Conservation (phyloP, 2,888 invertebrate species). For the Opisthograptis luteolata region DNA sequence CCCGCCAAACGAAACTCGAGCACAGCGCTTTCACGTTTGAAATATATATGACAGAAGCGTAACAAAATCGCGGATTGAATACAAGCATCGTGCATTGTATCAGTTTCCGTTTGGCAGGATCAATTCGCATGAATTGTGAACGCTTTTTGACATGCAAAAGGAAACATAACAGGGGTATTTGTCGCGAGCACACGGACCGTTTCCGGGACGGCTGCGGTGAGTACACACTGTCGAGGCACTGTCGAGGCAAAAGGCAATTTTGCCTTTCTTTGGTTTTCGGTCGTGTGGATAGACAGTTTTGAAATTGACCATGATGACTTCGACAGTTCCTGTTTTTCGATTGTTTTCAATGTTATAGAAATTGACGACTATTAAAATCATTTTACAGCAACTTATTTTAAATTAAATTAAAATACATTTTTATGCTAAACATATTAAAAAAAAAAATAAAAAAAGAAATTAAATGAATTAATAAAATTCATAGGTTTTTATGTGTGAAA, state of each 20-base stretch:
- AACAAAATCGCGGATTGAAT: constrained; percentile 57
- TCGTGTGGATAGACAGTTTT: not conserved
- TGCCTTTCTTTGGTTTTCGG: not conserved
- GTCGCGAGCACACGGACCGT: constrained; percentile 54
- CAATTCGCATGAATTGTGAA: constrained; percentile 69
- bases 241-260: constrained; percentile 4
- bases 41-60: constrained; percentile 26
- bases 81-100: constrained; percentile 60
- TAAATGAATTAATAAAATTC: too few relatives aligned
- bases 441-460: too few relatives aligned
- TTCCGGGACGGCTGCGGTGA: constrained; percentile 38
- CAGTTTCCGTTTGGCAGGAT: constrained; percentile 65
- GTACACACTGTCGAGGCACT: constrained; percentile 31
- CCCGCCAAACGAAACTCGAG: constrained; percentile 20
- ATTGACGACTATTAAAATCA: too few relatives aligned
- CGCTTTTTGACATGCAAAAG: constrained; percentile 75
- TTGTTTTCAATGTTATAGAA: not conserved
- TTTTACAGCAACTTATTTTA: too few relatives aligned
- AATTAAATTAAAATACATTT: too few relatives aligned
- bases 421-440: too few relatives aligned
- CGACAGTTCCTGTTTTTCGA: not conserved
- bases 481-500: too few relatives aligned
- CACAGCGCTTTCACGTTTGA: constrained; percentile 12
- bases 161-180: constrained; percentile 69
- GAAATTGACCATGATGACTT: not conserved